Evolutionary conservation across 2,797 vertebrate genomes (phyloP), one percentile per base, ranked within the genome.

Genomic region (Tadarida brasiliensis): DNA sequence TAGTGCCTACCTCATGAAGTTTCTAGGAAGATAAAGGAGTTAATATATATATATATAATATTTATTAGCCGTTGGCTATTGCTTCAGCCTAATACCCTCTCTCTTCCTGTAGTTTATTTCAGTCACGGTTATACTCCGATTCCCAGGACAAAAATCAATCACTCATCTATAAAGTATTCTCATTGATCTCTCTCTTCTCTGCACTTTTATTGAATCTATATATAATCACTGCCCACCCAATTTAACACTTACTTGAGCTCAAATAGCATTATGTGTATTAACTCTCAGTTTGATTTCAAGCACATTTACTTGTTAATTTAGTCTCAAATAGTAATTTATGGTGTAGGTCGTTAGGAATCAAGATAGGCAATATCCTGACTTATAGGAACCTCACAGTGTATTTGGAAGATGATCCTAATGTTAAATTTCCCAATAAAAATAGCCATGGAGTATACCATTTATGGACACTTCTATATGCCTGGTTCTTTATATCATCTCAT

Each of bases 231-330:
- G 22, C 17, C 71, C 35, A 71, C 71, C 65, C 22, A 78, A 65
- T 87, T 94, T 88, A 83, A 68, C 10, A 74, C 22, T 81, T 92
- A 88, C 44, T 85, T 87, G 78, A 95, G n/a, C 44, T 94, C 67
- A 85, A 22, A 65, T 92, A 91, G 61, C 78, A 5, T 80, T 49
- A 35, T 56, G 14, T 74, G 6, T 91, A 35, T 76, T 76, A 95
- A 88, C 51, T 95, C 81, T 91, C 73, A 96, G 61, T 63, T 83
- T 92, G 56, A 47, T 90, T 82, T 94, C 68, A 19, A 49, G 44
- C 17, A 77, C 17, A 30, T 70, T 71, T 33, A 30, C 80, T 92
- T 70, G 47, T 70, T 92, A 80, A 65, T 61, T 57, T 20, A 59
- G 15, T 87, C 44, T 87, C 44, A 68, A 61, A 92, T 4, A 88